Evolutionary conservation across 2,113 vertebrate species (phyloP), one percentile per base, ranked within the genome.

Genomic region (Neomonachus schauinslandi): DNA sequence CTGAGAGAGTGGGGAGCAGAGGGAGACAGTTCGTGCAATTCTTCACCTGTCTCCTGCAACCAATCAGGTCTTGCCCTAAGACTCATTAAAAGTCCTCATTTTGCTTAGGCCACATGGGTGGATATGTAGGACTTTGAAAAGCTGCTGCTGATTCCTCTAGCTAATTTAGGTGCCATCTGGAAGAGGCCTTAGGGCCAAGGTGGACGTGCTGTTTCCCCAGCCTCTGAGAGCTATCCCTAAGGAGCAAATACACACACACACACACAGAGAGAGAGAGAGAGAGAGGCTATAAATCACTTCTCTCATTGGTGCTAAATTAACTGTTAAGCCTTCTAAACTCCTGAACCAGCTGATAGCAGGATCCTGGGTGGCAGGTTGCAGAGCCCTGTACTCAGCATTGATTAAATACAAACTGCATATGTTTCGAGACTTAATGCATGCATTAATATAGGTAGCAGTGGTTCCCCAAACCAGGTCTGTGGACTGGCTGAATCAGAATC

Each of bases 271-370:
- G 42, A 46, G 42, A 46, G 42, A 46, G 42, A 46, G 49, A 51
- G 49, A 59, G 4, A 86, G 33, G 12, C 82, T 74, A 79, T 92
- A 88, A 84, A 88, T 96, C 79, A 97, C 84, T 89, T 91, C n/a
- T 94, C 39, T 97, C 22, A 72, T 88, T 97, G 98, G 39, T 96
- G 88, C 84, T 97, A 90, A 95, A 97, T 94, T 97, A 93, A 97
- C 84, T 95, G 96, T 95, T 88, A 98, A 96, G 87, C 63, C 42
- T 96, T 94, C 69, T 94, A 90, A 95, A 95, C 42, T 93, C 83
- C 85, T 71, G 55, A 94, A 63, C 22, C 39, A 94, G 83, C 83
- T 89, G 94, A 86, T 55, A 74, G 76, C 61, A 92, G 84, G 59
- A 91, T 91, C 51, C 39, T 96, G 84, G 89, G 87, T 94, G n/a